Evolutionary conservation across 2,797 vertebrate species (phyloP).

Genomic region (Centroberyx gerrardi): DNA sequence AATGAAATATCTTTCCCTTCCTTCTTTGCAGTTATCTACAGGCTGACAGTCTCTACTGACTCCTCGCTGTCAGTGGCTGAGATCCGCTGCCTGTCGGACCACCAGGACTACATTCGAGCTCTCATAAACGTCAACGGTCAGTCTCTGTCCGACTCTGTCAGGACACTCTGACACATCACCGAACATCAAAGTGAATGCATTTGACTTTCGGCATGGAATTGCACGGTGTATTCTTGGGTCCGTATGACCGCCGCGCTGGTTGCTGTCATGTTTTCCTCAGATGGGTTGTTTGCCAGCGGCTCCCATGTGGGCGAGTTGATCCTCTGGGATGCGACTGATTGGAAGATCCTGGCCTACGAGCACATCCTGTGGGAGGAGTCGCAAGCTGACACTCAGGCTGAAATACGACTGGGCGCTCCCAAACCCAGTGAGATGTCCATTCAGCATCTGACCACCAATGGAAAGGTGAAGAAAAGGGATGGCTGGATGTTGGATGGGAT

Average conservation of each 20-base stretch:
- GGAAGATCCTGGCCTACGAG: constrained; percentile 89
- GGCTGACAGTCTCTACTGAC: constrained; percentile 78
- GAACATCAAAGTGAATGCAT: neutral
- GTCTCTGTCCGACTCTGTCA: constrained; percentile 17
- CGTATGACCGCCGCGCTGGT: neutral
- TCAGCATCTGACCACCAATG: constrained; percentile 91
- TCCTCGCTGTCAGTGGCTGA: constrained; percentile 63
- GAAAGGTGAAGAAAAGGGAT: constrained; percentile 85
- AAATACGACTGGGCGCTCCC: constrained; percentile 88
- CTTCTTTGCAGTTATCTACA: constrained; percentile 90
- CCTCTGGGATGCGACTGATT: constrained; percentile 93
- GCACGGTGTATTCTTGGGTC: neutral
- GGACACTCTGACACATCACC: fast-evolving
- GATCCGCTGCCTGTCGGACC: constrained; percentile 89
- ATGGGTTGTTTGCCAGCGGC: constrained; percentile 90
- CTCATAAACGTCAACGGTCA: constrained; percentile 91
- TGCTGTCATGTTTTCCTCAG: constrained; percentile 71
- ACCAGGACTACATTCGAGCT: constrained; percentile 94
- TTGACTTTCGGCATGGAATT: neutral
- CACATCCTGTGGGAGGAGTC: constrained; percentile 91
- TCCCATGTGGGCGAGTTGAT: constrained; percentile 95
- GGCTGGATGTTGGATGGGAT: no score
- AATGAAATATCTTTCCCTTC: neutral
- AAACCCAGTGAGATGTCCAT: constrained; percentile 92
- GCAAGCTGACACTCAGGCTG: constrained; percentile 82